phyloP scores from a whole-genome alignment of 2,797 vertebrate genomes.

The Aplochiton taeniatus region DNA sequence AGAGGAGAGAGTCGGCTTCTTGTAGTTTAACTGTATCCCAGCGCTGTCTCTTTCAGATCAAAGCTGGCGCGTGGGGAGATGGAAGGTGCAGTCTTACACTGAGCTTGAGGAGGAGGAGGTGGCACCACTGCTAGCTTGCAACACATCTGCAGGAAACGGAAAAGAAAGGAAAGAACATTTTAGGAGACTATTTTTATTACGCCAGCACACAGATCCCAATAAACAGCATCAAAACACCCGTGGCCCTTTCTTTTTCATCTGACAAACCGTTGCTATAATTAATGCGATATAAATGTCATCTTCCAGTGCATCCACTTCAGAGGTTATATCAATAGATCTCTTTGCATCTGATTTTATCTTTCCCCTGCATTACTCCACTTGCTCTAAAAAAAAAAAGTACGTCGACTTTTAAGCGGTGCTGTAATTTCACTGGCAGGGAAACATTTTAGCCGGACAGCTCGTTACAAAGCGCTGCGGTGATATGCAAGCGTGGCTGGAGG shows the following conservation, averaged over 20 bases:
- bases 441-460: conserved; percentile 57
- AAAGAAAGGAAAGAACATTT: conserved; percentile 52
- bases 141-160: conserved; percentile 74
- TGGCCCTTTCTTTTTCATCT: conserved; percentile 44
- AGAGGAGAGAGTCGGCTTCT: conserved; percentile 16
- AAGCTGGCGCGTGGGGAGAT: conserved; percentile 36
- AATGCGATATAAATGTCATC: conserved; percentile 55
- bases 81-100: conserved; percentile 56
- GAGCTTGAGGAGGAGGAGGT: conserved; percentile 59
- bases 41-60: conserved; percentile 48
- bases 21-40: conserved; percentile 41
- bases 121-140: conserved; percentile 61
- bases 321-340: conserved; percentile 57
- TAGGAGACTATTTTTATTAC: conserved; percentile 53
- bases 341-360: not conserved
- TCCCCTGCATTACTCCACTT: not conserved
- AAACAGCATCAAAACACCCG: conserved; percentile 48
- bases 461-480: conserved; percentile 53
- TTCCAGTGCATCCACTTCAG: conserved; percentile 61
- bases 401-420: conserved; percentile 51
- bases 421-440: conserved; percentile 58
- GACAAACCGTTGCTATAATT: conserved; percentile 59
- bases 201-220: conserved; percentile 44
- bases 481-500: conserved; percentile 50
- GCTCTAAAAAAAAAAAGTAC: conserved; percentile 38